Evolutionary conservation across 2,888 invertebrate genomes (phyloP).

Genomic region (Pherbina coryleti): DNA sequence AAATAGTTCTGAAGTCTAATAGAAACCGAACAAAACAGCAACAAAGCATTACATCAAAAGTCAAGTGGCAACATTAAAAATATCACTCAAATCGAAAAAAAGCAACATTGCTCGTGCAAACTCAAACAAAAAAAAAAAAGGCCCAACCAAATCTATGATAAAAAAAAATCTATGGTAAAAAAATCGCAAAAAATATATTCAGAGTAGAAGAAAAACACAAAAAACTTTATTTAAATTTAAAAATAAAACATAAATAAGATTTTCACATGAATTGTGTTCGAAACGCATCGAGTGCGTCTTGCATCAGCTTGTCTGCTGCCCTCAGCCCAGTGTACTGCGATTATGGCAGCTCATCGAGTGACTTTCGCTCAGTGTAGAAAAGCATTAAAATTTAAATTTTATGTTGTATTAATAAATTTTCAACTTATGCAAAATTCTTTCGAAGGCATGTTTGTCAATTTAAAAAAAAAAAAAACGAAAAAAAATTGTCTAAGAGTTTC

Average conservation of each 20-base stretch:
- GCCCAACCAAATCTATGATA: not conserved
- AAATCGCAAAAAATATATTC: not conserved
- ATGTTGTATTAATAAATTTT: constrained; percentile 24
- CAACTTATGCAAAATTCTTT: constrained; percentile 7
- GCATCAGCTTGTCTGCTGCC: not conserved
- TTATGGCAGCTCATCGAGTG: too few species aligned
- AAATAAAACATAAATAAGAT: not conserved
- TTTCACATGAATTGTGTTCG: constrained; percentile 6
- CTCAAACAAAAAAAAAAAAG: too few species aligned
- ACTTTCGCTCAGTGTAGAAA: too few species aligned
- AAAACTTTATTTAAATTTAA: not conserved
- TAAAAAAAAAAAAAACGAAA: not conserved
- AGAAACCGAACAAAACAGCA: too few species aligned
- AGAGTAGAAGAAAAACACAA: not conserved
- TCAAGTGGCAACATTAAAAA: too few species aligned
- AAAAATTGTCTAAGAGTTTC: not conserved
- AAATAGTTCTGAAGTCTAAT: too few species aligned
- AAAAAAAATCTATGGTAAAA: not conserved
- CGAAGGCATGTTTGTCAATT: constrained; percentile 11
- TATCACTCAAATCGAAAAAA: too few species aligned
- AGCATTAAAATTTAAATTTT: not conserved
- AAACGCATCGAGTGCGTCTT: not conserved
- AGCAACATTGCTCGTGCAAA: too few species aligned
- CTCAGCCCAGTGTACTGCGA: too few species aligned
- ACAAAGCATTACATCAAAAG: too few species aligned